Evolutionary conservation across 1,140 invertebrate species (phyloP).

Genomic region (Drosophila novamexicana): DNA sequence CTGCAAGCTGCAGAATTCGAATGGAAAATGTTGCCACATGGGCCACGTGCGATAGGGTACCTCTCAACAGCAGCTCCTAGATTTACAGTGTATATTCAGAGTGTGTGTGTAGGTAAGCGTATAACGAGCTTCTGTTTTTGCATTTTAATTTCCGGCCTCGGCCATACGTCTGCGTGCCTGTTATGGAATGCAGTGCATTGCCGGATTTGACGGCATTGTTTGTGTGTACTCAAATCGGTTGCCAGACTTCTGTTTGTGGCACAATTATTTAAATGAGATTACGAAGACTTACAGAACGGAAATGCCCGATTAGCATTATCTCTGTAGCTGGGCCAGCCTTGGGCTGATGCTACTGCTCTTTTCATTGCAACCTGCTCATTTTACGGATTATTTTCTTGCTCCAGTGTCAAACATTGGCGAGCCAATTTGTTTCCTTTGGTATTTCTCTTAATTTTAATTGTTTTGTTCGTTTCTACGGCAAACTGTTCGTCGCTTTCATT

Average conservation of each 20-base stretch:
- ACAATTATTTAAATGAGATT: conserved; percentile 83
- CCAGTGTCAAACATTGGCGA: conserved; percentile 30
- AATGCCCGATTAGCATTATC: conserved; percentile 63
- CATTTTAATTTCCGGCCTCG: conserved; percentile 77
- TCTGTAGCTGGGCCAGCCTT: conserved; percentile 24
- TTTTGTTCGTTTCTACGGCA: conserved; percentile 7
- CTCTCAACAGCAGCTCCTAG: background rate
- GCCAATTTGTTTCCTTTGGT: conserved; percentile 32
- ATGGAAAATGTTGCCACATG: background rate
- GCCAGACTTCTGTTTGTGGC: conserved; percentile 47
- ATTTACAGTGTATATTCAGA: background rate
- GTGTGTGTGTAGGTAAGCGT: conserved; percentile 64
- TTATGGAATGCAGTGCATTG: conserved; percentile 34
- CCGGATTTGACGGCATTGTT: conserved; percentile 59
- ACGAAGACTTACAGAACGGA: conserved; percentile 75
- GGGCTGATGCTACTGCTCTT: conserved; percentile 32
- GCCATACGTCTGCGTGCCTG: conserved; percentile 20
- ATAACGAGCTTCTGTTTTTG: conserved; percentile 80
- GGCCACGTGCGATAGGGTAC: background rate
- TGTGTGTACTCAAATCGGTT: conserved; percentile 23
- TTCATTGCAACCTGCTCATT: conserved; percentile 20
- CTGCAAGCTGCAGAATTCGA: conserved; percentile 11
- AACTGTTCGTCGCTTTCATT: background rate
- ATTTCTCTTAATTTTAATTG: conserved; percentile 20
- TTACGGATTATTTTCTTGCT: conserved; percentile 9